Base-by-base conservation (phyloP, 2,888 invertebrate genomes). In the Euphydryas editha region DNA sequence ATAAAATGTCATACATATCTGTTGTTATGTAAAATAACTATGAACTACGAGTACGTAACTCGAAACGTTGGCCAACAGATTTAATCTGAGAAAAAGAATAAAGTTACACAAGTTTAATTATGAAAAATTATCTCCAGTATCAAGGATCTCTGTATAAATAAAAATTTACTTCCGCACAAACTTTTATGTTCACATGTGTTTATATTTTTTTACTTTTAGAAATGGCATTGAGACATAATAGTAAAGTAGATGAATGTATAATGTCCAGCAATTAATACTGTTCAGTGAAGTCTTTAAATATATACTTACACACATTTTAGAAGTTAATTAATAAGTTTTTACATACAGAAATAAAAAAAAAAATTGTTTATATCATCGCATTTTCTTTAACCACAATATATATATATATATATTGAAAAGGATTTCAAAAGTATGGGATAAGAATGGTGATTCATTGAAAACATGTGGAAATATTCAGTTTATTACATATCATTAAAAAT, bases 61-160 rank as follows among this genome's bases (percentile, higher is more conserved):
- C n/a, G 6, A 44, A 44, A 44, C 5, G 42, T n/a, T 44, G 5
- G 15, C n/a, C 42, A 44, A n/a, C 42, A n/a, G 15, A n/a, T 44
- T 44, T 44, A n/a, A 15, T 44, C n/a, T 44, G n/a, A 15, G 17
- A 44, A 17, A 2, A 18, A 20, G 47, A n/a, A 18, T 47, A 54
- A 30, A 54, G 30, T 10, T 30, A 36, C 54, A 63, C 1, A 20
- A 44, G 24, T n/a, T 36, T 36, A 59, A n/a, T 30, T n/a, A 20
- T 51, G n/a, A 51, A 64, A 62, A 59, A 62, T 42, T 20, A 39
- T 46, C 55, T 54, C 46, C 57, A 6, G 24, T 59, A 62, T 56
- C 62, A 62, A 67, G 67, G 62, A 67, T 62, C 39, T 55, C 20
- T 46, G 15, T 49, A 62, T 62, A 62, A 65, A 65, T 65, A 68